Evolutionary conservation across 2,113 vertebrate genomes (phyloP), one percentile per base, ranked within the genome.

Genomic region (Gymnobelideus leadbeateri): DNA sequence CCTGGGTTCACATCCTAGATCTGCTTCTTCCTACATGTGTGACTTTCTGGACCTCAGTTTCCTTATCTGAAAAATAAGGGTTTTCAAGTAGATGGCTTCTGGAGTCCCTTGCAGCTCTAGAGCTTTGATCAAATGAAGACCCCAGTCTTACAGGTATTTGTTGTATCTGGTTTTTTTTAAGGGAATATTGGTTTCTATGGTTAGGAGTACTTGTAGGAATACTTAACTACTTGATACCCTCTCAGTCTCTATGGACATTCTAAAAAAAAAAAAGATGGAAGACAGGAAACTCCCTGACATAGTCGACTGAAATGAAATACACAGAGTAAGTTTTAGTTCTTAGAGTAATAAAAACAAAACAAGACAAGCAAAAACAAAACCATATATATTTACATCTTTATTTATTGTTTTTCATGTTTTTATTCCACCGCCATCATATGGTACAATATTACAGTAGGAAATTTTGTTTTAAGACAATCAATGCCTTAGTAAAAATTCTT

Each of bases 381-480:
- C 37, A 84, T 95, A 46, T 0, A 8, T 46, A 49, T 49, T 92
- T 51, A 31, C 19, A 51, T 94, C 93, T 93, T n/a, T 23, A 92
- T 52, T 7, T 28, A 46, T 23, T 53, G 26, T 90, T 23, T 47
- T 92, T 91, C 55, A 24, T 10, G 6, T 94, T 46, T 90, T 95
- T 94, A 61, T 19, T 51, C 96, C 90, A 93, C 90, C 95, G 91
- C 84, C 10, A 84, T 96, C 92, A 91, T 49, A 92, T 37, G 89
- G 25, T 89, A 16, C 2, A 92, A 37, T 96, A 43, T 95, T 92
- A 37, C 9, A 93, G 37, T 90, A 95, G 92, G 28, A 94, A 50
- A 68, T 89, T 95, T 90, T 91, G 93, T 92, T 95, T 96, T 28
- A 61, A 95, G 43, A 46, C 92, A 96, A 96, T 91, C 46, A 57